Base-by-base conservation (phyloP, 2,888 invertebrate genomes). In the Euzophera pinguis region DNA sequence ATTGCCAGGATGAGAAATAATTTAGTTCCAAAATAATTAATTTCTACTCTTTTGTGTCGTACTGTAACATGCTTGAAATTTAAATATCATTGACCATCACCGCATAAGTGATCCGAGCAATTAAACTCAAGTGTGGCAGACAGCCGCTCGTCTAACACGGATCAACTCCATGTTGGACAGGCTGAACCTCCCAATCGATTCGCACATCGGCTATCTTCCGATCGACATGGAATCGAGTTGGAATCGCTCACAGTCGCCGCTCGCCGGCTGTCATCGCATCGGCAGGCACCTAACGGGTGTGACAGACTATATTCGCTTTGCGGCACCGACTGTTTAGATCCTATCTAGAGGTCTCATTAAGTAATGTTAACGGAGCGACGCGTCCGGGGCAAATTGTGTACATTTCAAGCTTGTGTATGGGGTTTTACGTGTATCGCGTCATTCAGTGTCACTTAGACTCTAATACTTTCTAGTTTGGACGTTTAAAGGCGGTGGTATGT, bases 281-380 rank as follows among this genome's bases (percentile, higher is more conserved):
- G 22, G 22, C 22, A 22, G 22, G 3, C 22, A 22, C 7, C 45
- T 22, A 5, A 22, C 22, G 3, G 5, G 49, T 39, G 41, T 16
- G 47, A 37, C 47, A 22, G 41, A 29, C 39, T 29, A 39, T 32
- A 38, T 47, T 72, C 65, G 67, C 77, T 79, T 78, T 78, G 73
- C 73, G 62, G 65, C 65, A 76, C 81, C 79, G 81, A 76, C 81
- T 78, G 81, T 63, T 62, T 59, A 69, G 79, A 80, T 80, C 65
- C 69, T 75, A 79, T 81, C 81, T 14, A 43, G 10, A 43, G 13
- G 32, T 9, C 45, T 45, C 45, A 76, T 77, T 81, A 81, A 81
- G 72, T 82, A 82, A 83, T 83, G 72, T 73, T 71, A 71, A 86
- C 81, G 64, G 65, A 88, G 73, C 75, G 89, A 88, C 87, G 80